Conservation (phyloP, 2,888 invertebrate genomes). For the Lasius platythorax region DNA sequence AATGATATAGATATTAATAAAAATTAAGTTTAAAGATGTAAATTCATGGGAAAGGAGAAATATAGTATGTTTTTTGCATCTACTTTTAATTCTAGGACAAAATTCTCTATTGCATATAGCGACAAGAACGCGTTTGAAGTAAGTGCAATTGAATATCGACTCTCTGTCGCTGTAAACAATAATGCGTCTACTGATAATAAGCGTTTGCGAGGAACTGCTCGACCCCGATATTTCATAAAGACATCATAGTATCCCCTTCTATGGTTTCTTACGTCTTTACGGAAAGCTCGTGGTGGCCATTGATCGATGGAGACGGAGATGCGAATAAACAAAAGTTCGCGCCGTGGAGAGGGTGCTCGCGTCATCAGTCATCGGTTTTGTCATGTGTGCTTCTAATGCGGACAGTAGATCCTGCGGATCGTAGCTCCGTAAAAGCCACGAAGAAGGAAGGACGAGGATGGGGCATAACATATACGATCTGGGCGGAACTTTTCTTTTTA, state of each 20-base stretch:
- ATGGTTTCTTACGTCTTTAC: slow-evolving; percentile 69
- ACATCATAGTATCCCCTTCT: slow-evolving; percentile 49
- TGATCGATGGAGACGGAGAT: slow-evolving; percentile 80
- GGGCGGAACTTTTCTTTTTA: slow-evolving; percentile 41
- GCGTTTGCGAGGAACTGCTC: slow-evolving; percentile 51
- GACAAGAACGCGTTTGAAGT: not conserved
- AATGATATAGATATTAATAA: not conserved
- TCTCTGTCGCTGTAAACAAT: not conserved
- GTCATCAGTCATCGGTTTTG: slow-evolving; percentile 81
- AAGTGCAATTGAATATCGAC: not conserved
- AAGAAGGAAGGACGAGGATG: slow-evolving; percentile 43
- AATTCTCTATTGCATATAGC: not conserved
- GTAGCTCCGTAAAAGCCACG: slow-evolving; percentile 55
- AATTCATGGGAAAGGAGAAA: not conserved
- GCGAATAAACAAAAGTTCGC: slow-evolving; percentile 80
- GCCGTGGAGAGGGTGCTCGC: slow-evolving; percentile 65
- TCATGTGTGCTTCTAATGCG: slow-evolving; percentile 75
- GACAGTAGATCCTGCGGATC: slow-evolving; percentile 60
- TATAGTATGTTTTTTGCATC: not conserved
- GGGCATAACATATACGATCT: slow-evolving; percentile 53
- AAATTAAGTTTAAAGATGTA: not conserved
- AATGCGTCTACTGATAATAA: slow-evolving; percentile 23
- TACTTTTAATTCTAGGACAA: not conserved
- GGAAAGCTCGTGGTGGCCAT: slow-evolving; percentile 67
- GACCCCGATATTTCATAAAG: slow-evolving; percentile 64